These are phyloP conservation scores for Allobates femoralis DNA, from an alignment of 2,797 vertebrate species.

Conservation along the genomic window DNA sequence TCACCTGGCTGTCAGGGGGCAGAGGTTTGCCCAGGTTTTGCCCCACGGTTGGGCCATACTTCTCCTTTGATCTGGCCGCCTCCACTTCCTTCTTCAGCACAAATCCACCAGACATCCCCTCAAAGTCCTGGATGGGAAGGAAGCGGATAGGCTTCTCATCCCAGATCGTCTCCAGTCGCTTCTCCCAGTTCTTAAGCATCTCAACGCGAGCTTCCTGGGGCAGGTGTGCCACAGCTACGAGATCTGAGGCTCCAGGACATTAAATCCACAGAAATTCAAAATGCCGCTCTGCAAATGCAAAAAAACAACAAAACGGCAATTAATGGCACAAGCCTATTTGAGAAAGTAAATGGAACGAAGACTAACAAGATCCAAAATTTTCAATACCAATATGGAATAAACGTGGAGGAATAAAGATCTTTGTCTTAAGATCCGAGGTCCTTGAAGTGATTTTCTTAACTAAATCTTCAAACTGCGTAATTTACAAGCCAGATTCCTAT, in stretches of 20 bases:
- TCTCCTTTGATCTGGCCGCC: slow-evolving; percentile 70
- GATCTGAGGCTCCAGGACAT: slow-evolving; percentile 83
- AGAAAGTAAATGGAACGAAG: no score
- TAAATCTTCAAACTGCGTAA: no score
- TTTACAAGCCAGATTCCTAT: no score
- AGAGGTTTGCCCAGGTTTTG: slow-evolving; percentile 79
- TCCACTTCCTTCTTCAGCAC: slow-evolving; percentile 77
- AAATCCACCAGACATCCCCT: slow-evolving; percentile 75
- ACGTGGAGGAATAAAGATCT: no score
- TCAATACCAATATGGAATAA: no score
- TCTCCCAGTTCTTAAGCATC: slow-evolving; percentile 77
- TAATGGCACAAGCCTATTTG: no score
- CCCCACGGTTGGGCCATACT: slow-evolving; percentile 76
- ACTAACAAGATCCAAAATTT: no score
- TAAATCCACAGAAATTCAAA: slow-evolving; percentile 84
- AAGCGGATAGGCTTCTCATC: slow-evolving; percentile 76
- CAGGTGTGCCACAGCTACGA: slow-evolving; percentile 71
- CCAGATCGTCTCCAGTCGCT: slow-evolving; percentile 74
- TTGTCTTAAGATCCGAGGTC: no score
- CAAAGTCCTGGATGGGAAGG: slow-evolving; percentile 75
- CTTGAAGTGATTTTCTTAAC: no score
- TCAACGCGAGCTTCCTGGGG: slow-evolving; percentile 64
- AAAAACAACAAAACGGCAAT: no score
- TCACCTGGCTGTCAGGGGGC: slow-evolving; percentile 77
- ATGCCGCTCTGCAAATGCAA: slow-evolving; percentile 75